These are phyloP conservation scores for Drosophila monieri DNA, from an alignment of 2,888 invertebrate species.

Conservation along the genomic window DNA sequence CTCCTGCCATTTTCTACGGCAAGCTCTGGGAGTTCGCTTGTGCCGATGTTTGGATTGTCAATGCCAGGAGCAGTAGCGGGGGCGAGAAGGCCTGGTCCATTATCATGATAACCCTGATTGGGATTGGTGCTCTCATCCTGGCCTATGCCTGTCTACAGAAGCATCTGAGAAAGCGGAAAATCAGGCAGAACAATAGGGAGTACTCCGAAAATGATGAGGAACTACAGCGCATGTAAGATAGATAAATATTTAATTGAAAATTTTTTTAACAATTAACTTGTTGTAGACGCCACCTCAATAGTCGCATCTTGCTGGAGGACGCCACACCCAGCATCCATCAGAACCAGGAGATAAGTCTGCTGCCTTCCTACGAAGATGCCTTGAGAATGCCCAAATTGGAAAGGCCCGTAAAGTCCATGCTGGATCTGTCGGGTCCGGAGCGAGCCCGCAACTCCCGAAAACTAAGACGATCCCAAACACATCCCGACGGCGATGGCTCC, in stretches of 20 bases:
- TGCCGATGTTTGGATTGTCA: slow-evolving; percentile 86
- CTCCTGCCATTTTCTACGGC: slow-evolving; percentile 87
- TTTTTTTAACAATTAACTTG: not conserved
- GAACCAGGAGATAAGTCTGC: slow-evolving; percentile 89
- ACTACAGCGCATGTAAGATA: slow-evolving; percentile 80
- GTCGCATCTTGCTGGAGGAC: slow-evolving; percentile 85
- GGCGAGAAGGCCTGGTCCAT: slow-evolving; percentile 86
- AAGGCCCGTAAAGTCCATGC: slow-evolving; percentile 86
- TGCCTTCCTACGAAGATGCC: slow-evolving; percentile 92
- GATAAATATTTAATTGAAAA: not conserved
- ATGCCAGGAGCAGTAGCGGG: slow-evolving; percentile 78
- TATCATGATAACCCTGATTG: slow-evolving; percentile 85
- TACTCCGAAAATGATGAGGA: slow-evolving; percentile 84
- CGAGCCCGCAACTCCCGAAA: slow-evolving; percentile 72
- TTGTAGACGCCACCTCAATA: slow-evolving; percentile 84
- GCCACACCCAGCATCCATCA: slow-evolving; percentile 86
- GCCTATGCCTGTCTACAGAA: slow-evolving; percentile 73
- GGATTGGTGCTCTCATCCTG: slow-evolving; percentile 62
- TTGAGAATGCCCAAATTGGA: slow-evolving; percentile 89
- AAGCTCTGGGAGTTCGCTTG: slow-evolving; percentile 89
- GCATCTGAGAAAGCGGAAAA: slow-evolving; percentile 85
- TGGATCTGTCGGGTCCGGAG: slow-evolving; percentile 83
- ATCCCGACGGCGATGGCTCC: slow-evolving; percentile 53
- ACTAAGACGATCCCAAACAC: slow-evolving; percentile 62
- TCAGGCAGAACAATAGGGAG: slow-evolving; percentile 83